Evolutionary conservation across 2,888 invertebrate genomes (phyloP).

Genomic region (Ophion costatus): DNA sequence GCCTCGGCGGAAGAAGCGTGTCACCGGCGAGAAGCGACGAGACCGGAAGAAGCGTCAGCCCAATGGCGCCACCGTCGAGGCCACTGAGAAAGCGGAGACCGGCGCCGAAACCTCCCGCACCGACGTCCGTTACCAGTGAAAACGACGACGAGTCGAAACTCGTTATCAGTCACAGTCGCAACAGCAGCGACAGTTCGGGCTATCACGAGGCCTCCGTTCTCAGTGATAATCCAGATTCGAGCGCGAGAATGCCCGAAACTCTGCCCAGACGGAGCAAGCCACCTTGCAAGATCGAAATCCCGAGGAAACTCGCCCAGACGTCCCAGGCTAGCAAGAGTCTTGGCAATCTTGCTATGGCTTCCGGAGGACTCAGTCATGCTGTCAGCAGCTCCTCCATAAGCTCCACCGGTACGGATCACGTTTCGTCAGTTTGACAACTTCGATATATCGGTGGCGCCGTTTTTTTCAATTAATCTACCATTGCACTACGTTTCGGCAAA

Average conservation of each 20-base stretch:
- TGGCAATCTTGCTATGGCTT: constrained; percentile 77
- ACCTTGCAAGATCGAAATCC: constrained; percentile 74
- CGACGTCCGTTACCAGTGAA: constrained; percentile 52
- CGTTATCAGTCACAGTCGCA: constrained; percentile 88
- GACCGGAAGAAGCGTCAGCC: constrained; percentile 81
- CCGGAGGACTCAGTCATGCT: constrained; percentile 75
- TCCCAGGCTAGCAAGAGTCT: constrained; percentile 81
- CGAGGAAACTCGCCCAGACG: constrained; percentile 79
- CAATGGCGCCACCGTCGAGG: constrained; percentile 83
- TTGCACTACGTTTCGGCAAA: no score
- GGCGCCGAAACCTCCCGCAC: constrained; percentile 86
- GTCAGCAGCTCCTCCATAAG: constrained; percentile 81
- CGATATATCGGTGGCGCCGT: neutral
- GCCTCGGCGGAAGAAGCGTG: constrained; percentile 84
- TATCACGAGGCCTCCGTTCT: constrained; percentile 89
- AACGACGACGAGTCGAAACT: constrained; percentile 80
- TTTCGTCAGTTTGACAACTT: no score
- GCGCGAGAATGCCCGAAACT: constrained; percentile 79
- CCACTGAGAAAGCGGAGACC: constrained; percentile 86
- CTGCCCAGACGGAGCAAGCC: constrained; percentile 81
- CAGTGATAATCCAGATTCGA: constrained; percentile 86
- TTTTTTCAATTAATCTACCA: neutral
- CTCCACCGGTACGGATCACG: constrained; percentile 77
- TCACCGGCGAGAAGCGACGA: constrained; percentile 88
- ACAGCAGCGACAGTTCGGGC: constrained; percentile 90